Evolutionary conservation across 2,888 invertebrate species (phyloP).

Genomic region (Automeris io): DNA sequence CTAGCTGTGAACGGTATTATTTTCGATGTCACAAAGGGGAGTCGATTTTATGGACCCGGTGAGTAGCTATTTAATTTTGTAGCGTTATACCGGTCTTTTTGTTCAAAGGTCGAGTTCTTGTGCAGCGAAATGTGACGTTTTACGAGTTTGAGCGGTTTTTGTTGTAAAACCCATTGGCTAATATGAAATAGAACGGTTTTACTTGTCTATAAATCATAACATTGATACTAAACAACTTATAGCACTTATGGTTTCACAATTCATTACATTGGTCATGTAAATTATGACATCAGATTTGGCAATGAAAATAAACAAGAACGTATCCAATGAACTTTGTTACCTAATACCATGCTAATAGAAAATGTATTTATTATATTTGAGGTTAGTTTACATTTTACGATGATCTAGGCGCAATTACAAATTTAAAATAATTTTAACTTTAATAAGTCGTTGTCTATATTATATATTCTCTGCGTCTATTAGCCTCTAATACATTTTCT

Average conservation of each 20-base stretch:
- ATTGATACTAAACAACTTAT: no score
- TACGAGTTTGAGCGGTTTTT: conserved; percentile 4
- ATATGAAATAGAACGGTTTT: neutral
- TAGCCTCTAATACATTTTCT: no score
- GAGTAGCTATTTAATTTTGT: conserved; percentile 31
- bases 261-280: neutral
- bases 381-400: no score
- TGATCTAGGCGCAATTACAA: no score
- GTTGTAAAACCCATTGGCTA: neutral
- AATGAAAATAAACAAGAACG: no score
- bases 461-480: no score
- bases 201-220: neutral
- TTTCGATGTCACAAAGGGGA: conserved; percentile 95
- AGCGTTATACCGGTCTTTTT: conserved; percentile 3
- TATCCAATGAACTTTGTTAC: no score
- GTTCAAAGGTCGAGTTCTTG: conserved; percentile 17
- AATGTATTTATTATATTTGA: no score
- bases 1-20: conserved; percentile 95
- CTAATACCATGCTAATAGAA: no score
- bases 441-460: no score
- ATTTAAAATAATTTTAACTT: no score
- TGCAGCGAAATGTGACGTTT: conserved; percentile 4
- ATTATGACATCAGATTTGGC: neutral
- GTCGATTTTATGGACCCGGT: conserved; percentile 96
- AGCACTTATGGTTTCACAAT: neutral